Base-by-base conservation (phyloP, 2,888 invertebrate species). In the Chloromyia formosa region DNA sequence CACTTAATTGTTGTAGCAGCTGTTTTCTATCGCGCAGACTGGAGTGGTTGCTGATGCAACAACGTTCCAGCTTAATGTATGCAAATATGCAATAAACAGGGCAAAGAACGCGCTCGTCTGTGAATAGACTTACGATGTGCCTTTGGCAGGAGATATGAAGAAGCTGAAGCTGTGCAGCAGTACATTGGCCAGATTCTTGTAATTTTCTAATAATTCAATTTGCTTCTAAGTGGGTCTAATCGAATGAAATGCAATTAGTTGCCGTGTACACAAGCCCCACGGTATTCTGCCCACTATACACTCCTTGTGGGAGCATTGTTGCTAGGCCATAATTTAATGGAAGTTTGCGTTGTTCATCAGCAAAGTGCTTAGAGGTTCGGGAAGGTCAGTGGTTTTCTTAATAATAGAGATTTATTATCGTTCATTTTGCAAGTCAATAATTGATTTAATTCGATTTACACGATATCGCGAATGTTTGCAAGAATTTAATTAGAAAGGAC, bases 131-230 rank as follows among this genome's bases (percentile, higher is more conserved):
- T 23, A 35, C 23, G 60, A 60, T 35, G 23, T 60, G 60, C 23
- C 27, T 60, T 35, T 60, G 22, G 60, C 60, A 60, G n/a, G 23
- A 22, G 18, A 18, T 1, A 20, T 58, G 20, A 18, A 18, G 22
- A 18, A 20, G 56, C 20, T 58, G 20, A 61, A 23, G 27, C 35
- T 16, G 61, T 45, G 27, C 68, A 66, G 16, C 53, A 45, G 49
- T 49, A 45, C 49, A 14, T 42, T 45, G 45, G 73, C 61, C 73
- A 73, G 73, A 60, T 73, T 73, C 73, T 61, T 62, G 54, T 73
- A 73, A 73, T 73, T 73, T 73, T 73, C 62, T 53, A 73, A 64
- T 73, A 73, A 73, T 73, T 73, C 73, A 73, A 73, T 73, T 73
- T 73, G 73, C 61, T 22, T 45, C 61, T 73, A 73, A 73, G 73